Base-by-base conservation (phyloP, 2,888 invertebrate genomes). In the Siphlonurus alternatus region DNA sequence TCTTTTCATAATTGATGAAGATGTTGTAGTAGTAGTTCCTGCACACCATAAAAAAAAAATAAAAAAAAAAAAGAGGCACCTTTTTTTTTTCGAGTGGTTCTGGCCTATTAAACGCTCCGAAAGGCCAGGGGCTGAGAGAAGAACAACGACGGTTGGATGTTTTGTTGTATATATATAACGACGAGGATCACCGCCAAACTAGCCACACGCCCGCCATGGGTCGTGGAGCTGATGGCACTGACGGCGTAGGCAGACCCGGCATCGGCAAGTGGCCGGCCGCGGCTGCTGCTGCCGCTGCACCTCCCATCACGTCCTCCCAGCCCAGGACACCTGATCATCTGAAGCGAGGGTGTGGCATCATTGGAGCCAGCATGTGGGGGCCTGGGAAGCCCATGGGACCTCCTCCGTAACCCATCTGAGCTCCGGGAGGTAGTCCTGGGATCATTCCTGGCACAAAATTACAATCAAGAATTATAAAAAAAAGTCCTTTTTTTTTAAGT, bases 271-370 rank as follows among this genome's bases (percentile, higher is more conserved):
- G 7, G 15, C 19, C 22, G 7, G 56, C 7, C n/a, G 56, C 7
- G 10, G 53, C 53, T 51, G 53, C 10, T 10, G 53, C 53, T 15
- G 53, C 53, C n/a, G n/a, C 53, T 56, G 19, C 56, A 22, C 56
- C 56, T n/a, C 56, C 56, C 56, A 56, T 56, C 56, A 56, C 56
- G n/a, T 56, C 56, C 56, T 56, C 56, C 56, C 56, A 56, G 56
- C 56, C 56, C 56, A 56, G 56, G 5, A 56, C n/a, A 56, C 56
- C 56, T 56, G 56, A 56, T 89, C 89, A 91, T 83, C 90, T 88
- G 82, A 84, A 91, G 78, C 90, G 86, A 70, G 89, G 90, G 78
- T 87, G 88, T 22, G 38, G 38, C 89, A 91, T 88, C 82, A 85
- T 81, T 67, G 80, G 81, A 70, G 83, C 78, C 73, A 79, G 73